Evolutionary conservation across 2,797 vertebrate genomes (phyloP).

Genomic region (Artibeus jamaicensis): DNA sequence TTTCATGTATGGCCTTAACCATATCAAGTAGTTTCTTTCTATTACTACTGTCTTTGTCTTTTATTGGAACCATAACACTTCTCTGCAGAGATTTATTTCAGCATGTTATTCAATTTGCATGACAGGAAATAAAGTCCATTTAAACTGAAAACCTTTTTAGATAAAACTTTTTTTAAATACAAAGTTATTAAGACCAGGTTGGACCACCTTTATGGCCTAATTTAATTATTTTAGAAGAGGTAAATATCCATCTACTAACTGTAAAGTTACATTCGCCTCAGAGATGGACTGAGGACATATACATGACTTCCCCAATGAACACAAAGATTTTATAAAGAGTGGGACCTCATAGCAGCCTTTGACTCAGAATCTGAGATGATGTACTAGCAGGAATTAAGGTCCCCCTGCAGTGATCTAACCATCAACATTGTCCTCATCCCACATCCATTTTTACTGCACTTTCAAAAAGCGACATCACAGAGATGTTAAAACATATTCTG

Average conservation of each 20-base stretch:
- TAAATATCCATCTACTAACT: neutral
- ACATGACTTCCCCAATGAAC: too few species aligned
- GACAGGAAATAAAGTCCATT: neutral
- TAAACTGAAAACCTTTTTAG: neutral
- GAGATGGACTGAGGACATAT: neutral
- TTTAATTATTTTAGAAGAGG: neutral
- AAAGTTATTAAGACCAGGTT: neutral
- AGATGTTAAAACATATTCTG: neutral
- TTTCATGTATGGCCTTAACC: neutral
- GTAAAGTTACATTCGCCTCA: neutral
- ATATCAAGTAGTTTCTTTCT: neutral
- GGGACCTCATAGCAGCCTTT: neutral
- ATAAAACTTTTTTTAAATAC: neutral
- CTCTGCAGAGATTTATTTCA: neutral
- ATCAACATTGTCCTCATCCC: neutral
- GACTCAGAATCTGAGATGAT: neutral
- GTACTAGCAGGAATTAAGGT: neutral
- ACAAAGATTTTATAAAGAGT: neutral
- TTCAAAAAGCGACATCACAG: neutral
- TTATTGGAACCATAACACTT: neutral
- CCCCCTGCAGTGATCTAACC: neutral
- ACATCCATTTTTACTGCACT: too few species aligned
- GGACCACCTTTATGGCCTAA: neutral
- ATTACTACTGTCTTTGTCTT: neutral
- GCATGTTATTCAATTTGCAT: neutral